Evolutionary conservation across 2,797 vertebrate species (phyloP).

Genomic region (Agapornis canus): DNA sequence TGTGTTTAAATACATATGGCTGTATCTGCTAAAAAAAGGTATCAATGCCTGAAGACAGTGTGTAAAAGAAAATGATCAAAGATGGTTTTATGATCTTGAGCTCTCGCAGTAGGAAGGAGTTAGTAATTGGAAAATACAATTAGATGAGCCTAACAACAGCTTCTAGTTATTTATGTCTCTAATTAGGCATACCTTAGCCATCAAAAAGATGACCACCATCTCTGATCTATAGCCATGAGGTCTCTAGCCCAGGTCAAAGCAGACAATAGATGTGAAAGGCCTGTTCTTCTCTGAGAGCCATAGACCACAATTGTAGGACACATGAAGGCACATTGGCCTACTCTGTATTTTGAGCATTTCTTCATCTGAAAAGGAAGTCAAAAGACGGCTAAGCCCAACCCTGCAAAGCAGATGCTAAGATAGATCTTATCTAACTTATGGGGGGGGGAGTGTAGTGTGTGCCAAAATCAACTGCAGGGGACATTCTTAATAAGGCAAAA

Average conservation of each 20-base stretch:
- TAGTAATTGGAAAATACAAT: background rate
- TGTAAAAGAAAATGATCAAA: background rate
- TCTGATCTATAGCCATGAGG: background rate
- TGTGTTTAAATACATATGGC: rapidly evolving
- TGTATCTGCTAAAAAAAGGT: background rate
- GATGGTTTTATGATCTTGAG: background rate
- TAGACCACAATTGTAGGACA: background rate
- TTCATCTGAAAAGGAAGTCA: background rate
- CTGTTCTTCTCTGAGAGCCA: background rate
- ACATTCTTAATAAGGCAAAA: background rate
- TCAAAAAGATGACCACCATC: background rate
- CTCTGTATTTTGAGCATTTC: background rate
- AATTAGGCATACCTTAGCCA: background rate
- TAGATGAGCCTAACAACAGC: background rate
- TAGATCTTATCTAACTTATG: background rate
- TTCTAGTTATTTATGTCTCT: background rate
- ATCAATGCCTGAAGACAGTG: background rate
- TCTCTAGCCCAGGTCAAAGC: background rate
- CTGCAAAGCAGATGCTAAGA: background rate
- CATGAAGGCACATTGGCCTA: rapidly evolving
- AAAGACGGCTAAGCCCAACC: background rate
- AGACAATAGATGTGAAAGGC: background rate
- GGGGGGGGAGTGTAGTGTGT: no score
- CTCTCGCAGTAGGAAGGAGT: background rate
- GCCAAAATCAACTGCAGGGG: background rate